Conservation (phyloP, 2,888 invertebrate species). For the Electrophaes corylata region DNA sequence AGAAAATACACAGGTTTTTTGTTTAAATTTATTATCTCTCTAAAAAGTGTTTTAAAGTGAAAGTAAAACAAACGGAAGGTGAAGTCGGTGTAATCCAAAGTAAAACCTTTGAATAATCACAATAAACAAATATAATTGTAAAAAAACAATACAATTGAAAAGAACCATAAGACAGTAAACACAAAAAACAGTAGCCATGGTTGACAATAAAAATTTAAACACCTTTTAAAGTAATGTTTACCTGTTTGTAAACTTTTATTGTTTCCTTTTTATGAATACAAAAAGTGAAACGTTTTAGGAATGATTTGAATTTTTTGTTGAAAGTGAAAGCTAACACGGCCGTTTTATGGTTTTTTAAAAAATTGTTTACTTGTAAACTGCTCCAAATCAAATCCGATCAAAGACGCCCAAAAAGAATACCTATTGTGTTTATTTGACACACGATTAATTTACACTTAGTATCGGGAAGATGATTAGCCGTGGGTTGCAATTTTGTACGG, state of each 20-base stretch:
- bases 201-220: slow-evolving; percentile 45
- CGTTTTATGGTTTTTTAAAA: slow-evolving; percentile 44
- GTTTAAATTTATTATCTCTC: slow-evolving; percentile 7
- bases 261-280: slow-evolving; percentile 55
- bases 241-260: slow-evolving; percentile 55
- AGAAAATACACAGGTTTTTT: slow-evolving; percentile 9
- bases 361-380: slow-evolving; percentile 1
- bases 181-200: slow-evolving; percentile 49
- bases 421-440: not conserved
- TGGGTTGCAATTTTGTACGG: too few species aligned
- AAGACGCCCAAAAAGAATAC: not conserved
- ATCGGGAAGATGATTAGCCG: too few species aligned
- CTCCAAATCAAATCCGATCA: not conserved
- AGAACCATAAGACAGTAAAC: slow-evolving; percentile 36
- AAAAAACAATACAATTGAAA: slow-evolving; percentile 30
- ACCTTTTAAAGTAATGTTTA: slow-evolving; percentile 45
- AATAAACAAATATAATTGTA: slow-evolving; percentile 29
- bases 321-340: slow-evolving; percentile 66
- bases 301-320: slow-evolving; percentile 59
- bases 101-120: slow-evolving; percentile 11
- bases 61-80: slow-evolving; percentile 12
- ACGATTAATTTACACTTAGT: too few species aligned
- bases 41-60: slow-evolving; percentile 5
- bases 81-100: slow-evolving; percentile 26
- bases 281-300: slow-evolving; percentile 63